Evolutionary conservation across 2,113 vertebrate genomes (phyloP).

Genomic region (Neolamprologus devosi): DNA sequence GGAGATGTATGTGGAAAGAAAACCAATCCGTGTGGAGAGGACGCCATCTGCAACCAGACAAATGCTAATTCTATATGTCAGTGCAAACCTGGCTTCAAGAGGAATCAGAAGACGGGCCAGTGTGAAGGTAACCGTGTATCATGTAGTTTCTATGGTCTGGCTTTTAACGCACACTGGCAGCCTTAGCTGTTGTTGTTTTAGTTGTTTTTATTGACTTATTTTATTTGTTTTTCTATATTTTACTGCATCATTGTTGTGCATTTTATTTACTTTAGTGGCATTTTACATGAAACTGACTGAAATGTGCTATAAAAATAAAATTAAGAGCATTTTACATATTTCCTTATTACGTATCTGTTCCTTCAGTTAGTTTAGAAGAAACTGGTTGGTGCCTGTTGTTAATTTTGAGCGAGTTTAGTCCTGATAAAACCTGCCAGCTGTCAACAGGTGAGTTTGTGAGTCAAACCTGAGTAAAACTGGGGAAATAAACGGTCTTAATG

Average conservation of each 20-base stretch:
- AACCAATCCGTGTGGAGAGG: conserved; percentile 89
- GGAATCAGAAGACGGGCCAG: conserved; percentile 79
- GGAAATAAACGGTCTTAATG: not conserved
- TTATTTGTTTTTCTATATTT: not conserved
- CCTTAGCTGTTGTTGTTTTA: not conserved
- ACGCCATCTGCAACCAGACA: conserved; percentile 90
- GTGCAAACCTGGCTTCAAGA: conserved; percentile 91
- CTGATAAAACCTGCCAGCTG: not conserved
- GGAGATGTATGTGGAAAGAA: conserved; percentile 86
- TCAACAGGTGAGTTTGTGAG: not conserved
- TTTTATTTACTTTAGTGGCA: not conserved
- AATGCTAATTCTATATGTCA: conserved; percentile 82
- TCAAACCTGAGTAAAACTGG: not conserved
- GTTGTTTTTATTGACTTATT: not conserved
- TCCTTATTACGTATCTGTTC: not conserved
- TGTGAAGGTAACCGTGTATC: conserved; percentile 82
- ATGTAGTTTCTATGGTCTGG: not conserved
- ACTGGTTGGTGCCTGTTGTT: not conserved
- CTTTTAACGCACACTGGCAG: not conserved
- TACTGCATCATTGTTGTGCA: accelerated
- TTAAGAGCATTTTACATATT: not conserved
- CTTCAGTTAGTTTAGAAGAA: not conserved
- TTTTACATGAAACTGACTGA: not conserved
- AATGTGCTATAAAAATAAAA: not conserved
- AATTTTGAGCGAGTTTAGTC: not conserved